phyloP scores from a whole-genome alignment of 92 coral and sea anemone species.

The Phymanthus crucifer region DNA sequence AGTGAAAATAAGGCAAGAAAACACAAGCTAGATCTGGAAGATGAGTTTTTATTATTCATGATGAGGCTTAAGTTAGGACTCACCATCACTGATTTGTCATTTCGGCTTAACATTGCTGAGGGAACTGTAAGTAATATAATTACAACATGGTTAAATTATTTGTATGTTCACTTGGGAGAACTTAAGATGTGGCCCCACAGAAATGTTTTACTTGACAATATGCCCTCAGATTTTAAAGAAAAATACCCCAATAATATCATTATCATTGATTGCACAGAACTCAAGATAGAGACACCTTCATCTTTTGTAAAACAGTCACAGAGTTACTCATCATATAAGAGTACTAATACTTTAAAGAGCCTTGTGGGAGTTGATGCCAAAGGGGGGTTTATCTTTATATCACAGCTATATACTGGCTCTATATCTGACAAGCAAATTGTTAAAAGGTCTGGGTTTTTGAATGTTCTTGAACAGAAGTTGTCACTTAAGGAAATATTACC shows the following conservation, averaged over 20 bases:
- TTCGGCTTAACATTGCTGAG: slow-evolving; percentile 28
- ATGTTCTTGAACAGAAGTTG: slow-evolving; percentile 23
- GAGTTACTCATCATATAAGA: slow-evolving; percentile 41
- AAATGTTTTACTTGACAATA: slow-evolving; percentile 4
- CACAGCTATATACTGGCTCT: slow-evolving; percentile 25
- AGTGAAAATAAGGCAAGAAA: not conserved
- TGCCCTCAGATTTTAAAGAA: slow-evolving; percentile 38
- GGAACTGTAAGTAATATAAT: slow-evolving; percentile 10
- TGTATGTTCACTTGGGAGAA: slow-evolving; percentile 8
- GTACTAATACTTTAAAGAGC: slow-evolving; percentile 39
- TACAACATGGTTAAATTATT: slow-evolving; percentile 31
- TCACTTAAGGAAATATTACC: slow-evolving; percentile 28
- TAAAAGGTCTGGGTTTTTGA: slow-evolving; percentile 30
- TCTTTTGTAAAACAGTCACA: slow-evolving; percentile 34
- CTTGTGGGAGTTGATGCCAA: slow-evolving; percentile 59
- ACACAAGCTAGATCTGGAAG: slow-evolving; percentile 23
- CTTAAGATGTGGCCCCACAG: slow-evolving; percentile 45
- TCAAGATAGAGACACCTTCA: slow-evolving; percentile 37
- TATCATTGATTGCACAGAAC: slow-evolving; percentile 52
- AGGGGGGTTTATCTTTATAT: slow-evolving; percentile 46
- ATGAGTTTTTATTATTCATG: slow-evolving; percentile 28
- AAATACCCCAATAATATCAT: slow-evolving; percentile 41
- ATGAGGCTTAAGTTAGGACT: slow-evolving; percentile 25
- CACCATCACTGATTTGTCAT: not conserved
- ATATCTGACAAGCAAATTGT: slow-evolving; percentile 45